These are phyloP conservation scores for Actenoides hombroni DNA, from an alignment of 2,113 vertebrate species.

Conservation along the genomic window DNA sequence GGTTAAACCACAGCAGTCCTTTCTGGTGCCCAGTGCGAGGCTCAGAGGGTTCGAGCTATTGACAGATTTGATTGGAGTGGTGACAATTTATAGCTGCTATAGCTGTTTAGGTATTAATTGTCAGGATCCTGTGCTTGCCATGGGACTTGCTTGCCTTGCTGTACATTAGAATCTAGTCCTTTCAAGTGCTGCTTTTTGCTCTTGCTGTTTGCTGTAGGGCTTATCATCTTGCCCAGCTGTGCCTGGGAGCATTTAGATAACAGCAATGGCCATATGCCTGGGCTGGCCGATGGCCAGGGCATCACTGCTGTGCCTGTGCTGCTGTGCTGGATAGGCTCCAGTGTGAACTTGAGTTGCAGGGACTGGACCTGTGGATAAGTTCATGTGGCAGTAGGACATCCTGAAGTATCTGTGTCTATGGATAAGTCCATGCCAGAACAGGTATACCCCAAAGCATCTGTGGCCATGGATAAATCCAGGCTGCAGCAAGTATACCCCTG, in stretches of 20 bases:
- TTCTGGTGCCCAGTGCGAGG: neutral
- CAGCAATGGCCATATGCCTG: neutral
- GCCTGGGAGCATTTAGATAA: conserved; percentile 36
- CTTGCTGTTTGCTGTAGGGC: neutral
- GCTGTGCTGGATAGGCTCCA: neutral
- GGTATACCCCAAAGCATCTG: neutral
- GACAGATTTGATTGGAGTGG: neutral
- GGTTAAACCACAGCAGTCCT: neutral
- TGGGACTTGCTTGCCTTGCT: neutral
- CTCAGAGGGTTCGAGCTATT: neutral
- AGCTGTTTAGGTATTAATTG: neutral
- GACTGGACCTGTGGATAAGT: neutral
- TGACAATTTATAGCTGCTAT: neutral
- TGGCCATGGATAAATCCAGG: neutral
- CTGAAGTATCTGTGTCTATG: neutral
- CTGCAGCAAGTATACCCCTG: neutral
- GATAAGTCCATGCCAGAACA: neutral
- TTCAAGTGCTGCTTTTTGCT: neutral
- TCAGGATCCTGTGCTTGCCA: neutral
- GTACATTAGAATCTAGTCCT: neutral
- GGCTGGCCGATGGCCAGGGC: neutral
- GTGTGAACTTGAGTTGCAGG: neutral
- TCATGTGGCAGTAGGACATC: neutral
- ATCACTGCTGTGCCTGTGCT: neutral
- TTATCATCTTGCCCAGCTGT: conserved; percentile 14